A percentile compares a stretch with the other conserved stretches of the same genome.
Conservation (phyloP, 2,113 vertebrate species). For the Colinus virginianus region DNA sequence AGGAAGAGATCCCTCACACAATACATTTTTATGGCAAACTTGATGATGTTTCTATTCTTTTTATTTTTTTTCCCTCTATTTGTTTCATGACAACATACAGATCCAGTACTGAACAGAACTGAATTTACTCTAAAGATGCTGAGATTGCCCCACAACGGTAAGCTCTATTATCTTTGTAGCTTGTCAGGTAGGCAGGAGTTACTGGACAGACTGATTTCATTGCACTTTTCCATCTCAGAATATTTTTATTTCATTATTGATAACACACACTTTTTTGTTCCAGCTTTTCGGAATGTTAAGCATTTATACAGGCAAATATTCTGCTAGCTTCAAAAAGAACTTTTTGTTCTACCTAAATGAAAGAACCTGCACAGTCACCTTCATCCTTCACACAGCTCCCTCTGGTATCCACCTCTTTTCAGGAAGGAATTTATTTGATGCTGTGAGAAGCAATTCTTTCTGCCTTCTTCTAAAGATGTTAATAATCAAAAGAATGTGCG, state of each 20-base stretch:
- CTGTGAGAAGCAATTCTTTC: constrained; percentile 21
- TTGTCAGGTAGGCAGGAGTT: background rate
- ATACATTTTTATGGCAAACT: background rate
- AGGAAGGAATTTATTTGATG: background rate
- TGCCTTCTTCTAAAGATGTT: constrained; percentile 9
- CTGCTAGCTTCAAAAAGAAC: background rate
- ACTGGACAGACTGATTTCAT: background rate
- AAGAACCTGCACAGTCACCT: background rate
- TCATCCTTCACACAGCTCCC: constrained; percentile 1
- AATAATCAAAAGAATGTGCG: constrained; percentile 58
- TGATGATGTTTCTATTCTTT: background rate
- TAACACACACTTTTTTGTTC: background rate
- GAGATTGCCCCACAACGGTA: background rate
- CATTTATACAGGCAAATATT: background rate
- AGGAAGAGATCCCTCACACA: background rate
- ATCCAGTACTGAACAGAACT: background rate
- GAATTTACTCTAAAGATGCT: background rate
- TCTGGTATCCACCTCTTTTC: background rate
- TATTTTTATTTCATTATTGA: background rate
- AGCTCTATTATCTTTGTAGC: background rate
- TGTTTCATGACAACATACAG: background rate
- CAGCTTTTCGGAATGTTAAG: background rate
- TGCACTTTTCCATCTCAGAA: background rate
- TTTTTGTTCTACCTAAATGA: background rate
- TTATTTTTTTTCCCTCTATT: fast-evolving